phyloP scores from a whole-genome alignment of 2,888 invertebrate genomes.

The Aspidiotus destructor region DNA sequence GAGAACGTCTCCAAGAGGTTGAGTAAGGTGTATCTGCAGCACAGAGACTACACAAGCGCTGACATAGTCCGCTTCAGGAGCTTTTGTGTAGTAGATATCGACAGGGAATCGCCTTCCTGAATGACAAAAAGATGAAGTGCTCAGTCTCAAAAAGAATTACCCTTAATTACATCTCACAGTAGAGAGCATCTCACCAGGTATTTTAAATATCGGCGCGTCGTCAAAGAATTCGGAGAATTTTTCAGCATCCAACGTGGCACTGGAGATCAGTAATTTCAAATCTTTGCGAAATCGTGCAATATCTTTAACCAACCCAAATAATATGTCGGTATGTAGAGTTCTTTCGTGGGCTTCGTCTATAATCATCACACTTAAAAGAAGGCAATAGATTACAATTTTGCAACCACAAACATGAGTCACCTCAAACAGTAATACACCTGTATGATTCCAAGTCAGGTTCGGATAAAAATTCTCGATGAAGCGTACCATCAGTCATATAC shows the following conservation, averaged over 20 bases:
- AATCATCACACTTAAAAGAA: slow-evolving; percentile 74
- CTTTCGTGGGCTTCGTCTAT: slow-evolving; percentile 99
- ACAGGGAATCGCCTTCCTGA: slow-evolving; percentile 90
- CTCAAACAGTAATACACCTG: slow-evolving; percentile 34
- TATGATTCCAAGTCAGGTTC: slow-evolving; percentile 94
- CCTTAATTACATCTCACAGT: not conserved
- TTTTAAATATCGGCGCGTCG: slow-evolving; percentile 93
- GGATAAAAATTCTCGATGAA: slow-evolving; percentile 91
- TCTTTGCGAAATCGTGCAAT: slow-evolving; percentile 87
- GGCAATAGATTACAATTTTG: not conserved
- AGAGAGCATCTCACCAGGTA: slow-evolving; percentile 51
- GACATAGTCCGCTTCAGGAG: slow-evolving; percentile 97
- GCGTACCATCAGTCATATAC: slow-evolving; percentile 99
- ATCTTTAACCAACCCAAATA: slow-evolving; percentile 95
- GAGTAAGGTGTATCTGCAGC: slow-evolving; percentile 95
- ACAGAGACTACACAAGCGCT: slow-evolving; percentile 97
- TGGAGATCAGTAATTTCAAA: slow-evolving; percentile 90
- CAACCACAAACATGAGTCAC: not conserved
- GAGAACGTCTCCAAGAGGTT: slow-evolving; percentile 88
- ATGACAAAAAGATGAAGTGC: slow-evolving; percentile 25
- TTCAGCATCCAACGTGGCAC: slow-evolving; percentile 94
- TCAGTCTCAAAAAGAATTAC: not conserved
- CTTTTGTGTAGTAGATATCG: slow-evolving; percentile 97
- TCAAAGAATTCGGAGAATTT: slow-evolving; percentile 98
- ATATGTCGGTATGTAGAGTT: slow-evolving; percentile 93